phyloP scores from a whole-genome alignment of 2,113 vertebrate species.

The Shinisaurus crocodilurus region DNA sequence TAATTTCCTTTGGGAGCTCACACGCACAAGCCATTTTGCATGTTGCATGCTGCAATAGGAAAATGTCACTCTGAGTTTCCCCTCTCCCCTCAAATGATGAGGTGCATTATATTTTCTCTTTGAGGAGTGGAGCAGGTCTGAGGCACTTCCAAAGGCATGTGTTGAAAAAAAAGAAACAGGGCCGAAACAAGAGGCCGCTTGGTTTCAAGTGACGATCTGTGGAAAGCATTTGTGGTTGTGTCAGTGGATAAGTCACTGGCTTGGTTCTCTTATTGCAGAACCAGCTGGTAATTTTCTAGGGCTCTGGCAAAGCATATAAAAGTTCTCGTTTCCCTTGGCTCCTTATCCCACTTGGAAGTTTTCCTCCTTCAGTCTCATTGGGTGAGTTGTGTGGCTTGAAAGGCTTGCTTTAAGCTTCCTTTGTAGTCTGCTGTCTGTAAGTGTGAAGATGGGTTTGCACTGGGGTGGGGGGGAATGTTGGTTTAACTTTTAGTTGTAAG shows the following conservation, averaged over 20 bases:
- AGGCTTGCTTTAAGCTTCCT: not conserved
- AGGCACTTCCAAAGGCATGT: not conserved
- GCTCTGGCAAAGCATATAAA: conserved; percentile 7
- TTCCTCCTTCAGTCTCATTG: not conserved
- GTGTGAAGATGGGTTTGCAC: not conserved
- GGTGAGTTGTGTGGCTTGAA: not conserved
- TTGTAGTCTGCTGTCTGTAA: not conserved
- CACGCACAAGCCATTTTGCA: too few relatives aligned
- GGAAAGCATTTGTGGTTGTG: not conserved
- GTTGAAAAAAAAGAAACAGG: not conserved
- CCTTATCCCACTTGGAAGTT: not conserved
- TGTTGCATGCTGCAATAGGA: not conserved
- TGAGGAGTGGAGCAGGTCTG: too few relatives aligned
- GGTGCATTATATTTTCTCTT: not conserved
- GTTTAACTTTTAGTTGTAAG: too few relatives aligned
- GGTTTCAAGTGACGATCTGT: not conserved
- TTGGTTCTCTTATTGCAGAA: not conserved
- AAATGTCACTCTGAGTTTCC: not conserved
- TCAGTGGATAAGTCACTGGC: not conserved
- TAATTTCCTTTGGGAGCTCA: too few relatives aligned
- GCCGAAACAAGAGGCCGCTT: not conserved
- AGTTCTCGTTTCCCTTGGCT: not conserved
- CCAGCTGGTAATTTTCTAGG: not conserved
- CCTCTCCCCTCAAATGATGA: not conserved
- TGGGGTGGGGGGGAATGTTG: too few relatives aligned